Evolutionary conservation across 2,113 vertebrate genomes (phyloP).

Genomic region (Ranitomeya imitator): DNA sequence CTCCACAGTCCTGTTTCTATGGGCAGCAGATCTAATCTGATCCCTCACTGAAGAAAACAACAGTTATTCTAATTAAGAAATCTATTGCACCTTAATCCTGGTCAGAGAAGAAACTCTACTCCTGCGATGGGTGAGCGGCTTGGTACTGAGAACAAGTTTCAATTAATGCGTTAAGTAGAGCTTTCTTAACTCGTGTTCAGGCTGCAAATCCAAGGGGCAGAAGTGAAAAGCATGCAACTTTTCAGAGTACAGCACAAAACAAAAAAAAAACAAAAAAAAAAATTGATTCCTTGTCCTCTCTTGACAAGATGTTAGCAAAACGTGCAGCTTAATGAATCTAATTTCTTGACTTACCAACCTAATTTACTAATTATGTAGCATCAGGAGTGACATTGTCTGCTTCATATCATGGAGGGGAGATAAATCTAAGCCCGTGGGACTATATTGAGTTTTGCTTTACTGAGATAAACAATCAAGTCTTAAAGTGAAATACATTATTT

Average conservation of each 20-base stretch:
- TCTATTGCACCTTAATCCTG: too few species aligned
- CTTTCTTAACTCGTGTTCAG: too few species aligned
- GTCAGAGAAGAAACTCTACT: too few species aligned
- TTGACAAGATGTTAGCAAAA: slow-evolving; percentile 20
- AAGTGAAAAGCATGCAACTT: too few species aligned
- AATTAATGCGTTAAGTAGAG: too few species aligned
- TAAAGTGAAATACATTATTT: neutral
- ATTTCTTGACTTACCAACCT: slow-evolving; percentile 28
- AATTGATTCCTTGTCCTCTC: slow-evolving; percentile 26
- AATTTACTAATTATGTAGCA: slow-evolving; percentile 36
- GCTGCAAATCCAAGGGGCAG: too few species aligned
- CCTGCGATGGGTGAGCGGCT: too few species aligned
- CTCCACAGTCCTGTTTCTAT: too few species aligned
- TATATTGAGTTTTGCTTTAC: neutral
- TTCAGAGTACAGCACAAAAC: neutral
- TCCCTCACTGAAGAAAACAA: too few species aligned
- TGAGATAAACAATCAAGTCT: neutral
- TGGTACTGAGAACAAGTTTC: too few species aligned
- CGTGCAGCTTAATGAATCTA: slow-evolving; percentile 15
- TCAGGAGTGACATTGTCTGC: slow-evolving; percentile 28
- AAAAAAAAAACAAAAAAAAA: neutral
- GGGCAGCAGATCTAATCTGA: too few species aligned
- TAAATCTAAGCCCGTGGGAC: neutral
- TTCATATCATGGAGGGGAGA: neutral
- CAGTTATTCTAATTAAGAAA: too few species aligned